A percentile compares a stretch with the other conserved stretches of the same genome.
These are phyloP conservation scores for Camelus bactrianus DNA, from an alignment of 2,113 vertebrate genomes.

Conservation along the genomic window DNA sequence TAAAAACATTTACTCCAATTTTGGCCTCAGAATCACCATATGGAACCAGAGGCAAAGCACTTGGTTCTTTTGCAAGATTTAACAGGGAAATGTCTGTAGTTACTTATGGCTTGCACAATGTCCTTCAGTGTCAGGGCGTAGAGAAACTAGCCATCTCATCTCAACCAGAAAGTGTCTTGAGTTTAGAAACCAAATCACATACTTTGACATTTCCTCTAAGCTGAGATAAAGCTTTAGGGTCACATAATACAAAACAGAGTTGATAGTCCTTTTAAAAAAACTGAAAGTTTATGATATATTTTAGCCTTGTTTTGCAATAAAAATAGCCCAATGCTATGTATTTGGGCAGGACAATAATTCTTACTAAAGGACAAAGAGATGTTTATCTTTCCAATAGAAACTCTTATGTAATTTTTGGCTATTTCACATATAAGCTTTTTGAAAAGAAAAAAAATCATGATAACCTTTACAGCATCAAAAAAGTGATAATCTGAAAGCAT, in stretches of 20 bases:
- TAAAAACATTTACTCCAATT: background rate
- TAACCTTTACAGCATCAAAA: constrained; percentile 73
- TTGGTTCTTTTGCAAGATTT: background rate
- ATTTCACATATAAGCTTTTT: constrained; percentile 49
- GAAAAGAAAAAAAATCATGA: constrained; percentile 67
- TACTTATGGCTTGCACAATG: background rate
- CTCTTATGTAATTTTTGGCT: constrained; percentile 63
- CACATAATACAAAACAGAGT: background rate
- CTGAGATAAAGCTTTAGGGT: constrained; percentile 38
- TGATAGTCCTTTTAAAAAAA: background rate
- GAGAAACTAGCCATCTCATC: background rate
- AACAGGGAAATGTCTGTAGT: background rate
- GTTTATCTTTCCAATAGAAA: constrained; percentile 31
- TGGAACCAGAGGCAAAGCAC: background rate
- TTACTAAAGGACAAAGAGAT: constrained; percentile 58
- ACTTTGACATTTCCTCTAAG: constrained; percentile 39
- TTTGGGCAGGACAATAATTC: constrained; percentile 13
- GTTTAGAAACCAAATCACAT: constrained; percentile 13
- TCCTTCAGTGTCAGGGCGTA: background rate
- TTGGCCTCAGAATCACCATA: background rate
- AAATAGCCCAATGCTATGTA: constrained; percentile 9
- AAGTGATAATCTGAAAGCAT: constrained; percentile 69
- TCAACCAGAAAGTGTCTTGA: background rate
- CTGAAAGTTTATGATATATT: background rate
- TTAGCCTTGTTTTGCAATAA: constrained; percentile 40